Percentiles rank a stretch among this genome's conserved stretches.
Conservation (phyloP, 2,797 vertebrate species). For the Denticeps clupeoides region DNA sequence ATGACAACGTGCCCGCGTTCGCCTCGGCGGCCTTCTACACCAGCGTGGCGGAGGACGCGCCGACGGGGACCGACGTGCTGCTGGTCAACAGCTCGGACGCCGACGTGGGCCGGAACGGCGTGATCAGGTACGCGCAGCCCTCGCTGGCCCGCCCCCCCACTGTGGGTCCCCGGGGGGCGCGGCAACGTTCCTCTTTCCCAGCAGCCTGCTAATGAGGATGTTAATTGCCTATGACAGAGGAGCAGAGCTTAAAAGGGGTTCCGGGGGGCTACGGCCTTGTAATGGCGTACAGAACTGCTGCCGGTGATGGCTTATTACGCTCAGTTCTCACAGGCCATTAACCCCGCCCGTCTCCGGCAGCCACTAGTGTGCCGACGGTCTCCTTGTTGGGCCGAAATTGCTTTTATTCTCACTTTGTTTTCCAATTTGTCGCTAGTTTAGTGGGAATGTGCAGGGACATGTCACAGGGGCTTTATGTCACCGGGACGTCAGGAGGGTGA, state of each 20-base stretch:
- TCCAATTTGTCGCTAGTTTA: conserved; percentile 37
- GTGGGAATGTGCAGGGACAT: conserved; percentile 40
- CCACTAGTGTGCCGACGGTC: conserved; percentile 27
- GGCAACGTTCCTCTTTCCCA: conserved; percentile 44
- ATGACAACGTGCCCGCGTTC: conserved; percentile 84
- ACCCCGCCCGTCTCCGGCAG: conserved; percentile 16
- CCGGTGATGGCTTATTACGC: conserved; percentile 35
- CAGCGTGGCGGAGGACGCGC: conserved; percentile 76
- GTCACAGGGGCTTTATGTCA: conserved; percentile 46
- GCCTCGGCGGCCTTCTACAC: conserved; percentile 71
- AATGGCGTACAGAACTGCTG: conserved; percentile 38
- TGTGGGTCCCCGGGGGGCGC: conserved; percentile 38
- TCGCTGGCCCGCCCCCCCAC: conserved; percentile 27
- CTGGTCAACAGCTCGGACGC: conserved; percentile 84
- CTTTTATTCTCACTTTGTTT: conserved; percentile 33
- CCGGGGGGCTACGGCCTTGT: conserved; percentile 20
- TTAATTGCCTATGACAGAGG: conserved; percentile 62
- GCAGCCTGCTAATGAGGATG: conserved; percentile 61
- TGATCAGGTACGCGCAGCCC: conserved; percentile 69
- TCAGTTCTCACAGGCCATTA: conserved; percentile 41
- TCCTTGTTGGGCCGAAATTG: conserved; percentile 32
- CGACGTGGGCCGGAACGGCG: conserved; percentile 77
- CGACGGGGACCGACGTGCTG: conserved; percentile 84
- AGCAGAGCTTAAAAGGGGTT: conserved; percentile 47
- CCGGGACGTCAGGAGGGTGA: conserved; percentile 11